phyloP scores from a whole-genome alignment of 1,140 invertebrate species.

The Monochamus saltuarius region DNA sequence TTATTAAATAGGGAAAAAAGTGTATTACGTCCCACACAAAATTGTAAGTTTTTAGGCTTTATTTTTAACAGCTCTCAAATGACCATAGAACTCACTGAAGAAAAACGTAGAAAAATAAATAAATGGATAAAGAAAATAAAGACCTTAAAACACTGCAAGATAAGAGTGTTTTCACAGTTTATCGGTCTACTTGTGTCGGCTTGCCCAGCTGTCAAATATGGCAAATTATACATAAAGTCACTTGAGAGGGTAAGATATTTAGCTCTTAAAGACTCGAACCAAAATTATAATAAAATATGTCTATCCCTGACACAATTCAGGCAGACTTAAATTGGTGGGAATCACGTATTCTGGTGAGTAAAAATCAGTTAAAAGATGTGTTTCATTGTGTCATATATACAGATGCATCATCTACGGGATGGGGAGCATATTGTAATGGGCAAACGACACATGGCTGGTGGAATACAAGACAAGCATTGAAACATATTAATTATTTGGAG shows the following conservation, averaged over 20 bases:
- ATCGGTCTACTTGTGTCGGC: conserved; percentile 4
- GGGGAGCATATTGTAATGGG: conserved; percentile 42
- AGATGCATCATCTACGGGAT: conserved; percentile 46
- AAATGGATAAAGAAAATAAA: too few relatives aligned
- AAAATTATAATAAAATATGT: background rate
- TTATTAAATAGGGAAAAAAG: conserved; percentile 22
- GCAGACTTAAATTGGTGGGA: conserved; percentile 43
- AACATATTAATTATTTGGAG: conserved; percentile 51
- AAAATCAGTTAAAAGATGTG: conserved; percentile 20
- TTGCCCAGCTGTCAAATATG: conserved; percentile 16
- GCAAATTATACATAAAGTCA: conserved; percentile 12
- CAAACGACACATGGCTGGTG: conserved; percentile 37
- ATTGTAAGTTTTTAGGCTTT: conserved; percentile 23
- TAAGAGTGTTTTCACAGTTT: conserved; percentile 14
- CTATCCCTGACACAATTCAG: conserved; percentile 5
- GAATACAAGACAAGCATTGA: conserved; percentile 30
- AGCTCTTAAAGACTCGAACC: conserved; percentile 5
- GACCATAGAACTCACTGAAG: conserved; percentile 8
- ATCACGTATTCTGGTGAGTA: too few relatives aligned
- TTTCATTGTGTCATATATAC: conserved; percentile 46
- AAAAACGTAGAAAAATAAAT: conserved; percentile 1
- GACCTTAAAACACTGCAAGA: background rate
- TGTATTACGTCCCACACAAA: conserved; percentile 11
- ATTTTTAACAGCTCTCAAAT: conserved; percentile 7
- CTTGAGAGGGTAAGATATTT: conserved; percentile 16